These are phyloP conservation scores for Rhinolophus sinicus DNA, from an alignment of 2,113 vertebrate genomes.

Conservation along the genomic window DNA sequence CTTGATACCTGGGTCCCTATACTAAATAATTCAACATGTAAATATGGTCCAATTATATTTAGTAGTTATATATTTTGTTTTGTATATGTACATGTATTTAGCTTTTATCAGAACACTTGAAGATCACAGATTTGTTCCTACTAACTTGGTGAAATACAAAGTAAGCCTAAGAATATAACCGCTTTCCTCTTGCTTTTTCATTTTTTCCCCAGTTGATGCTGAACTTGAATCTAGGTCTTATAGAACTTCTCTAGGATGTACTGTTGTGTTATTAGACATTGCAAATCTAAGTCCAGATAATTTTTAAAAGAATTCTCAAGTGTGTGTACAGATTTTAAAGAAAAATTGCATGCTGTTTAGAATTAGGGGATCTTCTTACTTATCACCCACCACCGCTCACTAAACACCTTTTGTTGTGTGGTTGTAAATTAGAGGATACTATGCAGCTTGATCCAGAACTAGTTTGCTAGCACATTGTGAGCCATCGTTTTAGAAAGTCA, in stretches of 20 bases:
- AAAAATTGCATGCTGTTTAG: background rate
- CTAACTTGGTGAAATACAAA: background rate
- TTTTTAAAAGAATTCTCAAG: background rate
- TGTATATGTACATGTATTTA: background rate
- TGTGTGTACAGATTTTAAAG: background rate
- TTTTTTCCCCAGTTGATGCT: background rate
- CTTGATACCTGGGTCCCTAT: background rate
- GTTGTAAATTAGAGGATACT: background rate
- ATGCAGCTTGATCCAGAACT: background rate
- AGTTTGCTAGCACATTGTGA: background rate
- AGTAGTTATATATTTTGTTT: background rate
- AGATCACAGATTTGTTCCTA: background rate
- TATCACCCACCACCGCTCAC: background rate
- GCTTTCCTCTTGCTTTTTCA: background rate
- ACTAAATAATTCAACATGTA: background rate
- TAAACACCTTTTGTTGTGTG: background rate
- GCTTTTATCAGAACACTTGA: background rate
- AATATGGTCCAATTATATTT: background rate
- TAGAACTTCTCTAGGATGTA: background rate
- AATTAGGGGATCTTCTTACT: background rate
- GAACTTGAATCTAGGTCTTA: background rate
- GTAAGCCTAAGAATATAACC: background rate
- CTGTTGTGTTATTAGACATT: background rate
- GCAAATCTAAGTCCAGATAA: background rate
- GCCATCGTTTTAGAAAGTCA: background rate